phyloP scores from a whole-genome alignment of 2,797 vertebrate genomes.

The Megalops cyprinoides region DNA sequence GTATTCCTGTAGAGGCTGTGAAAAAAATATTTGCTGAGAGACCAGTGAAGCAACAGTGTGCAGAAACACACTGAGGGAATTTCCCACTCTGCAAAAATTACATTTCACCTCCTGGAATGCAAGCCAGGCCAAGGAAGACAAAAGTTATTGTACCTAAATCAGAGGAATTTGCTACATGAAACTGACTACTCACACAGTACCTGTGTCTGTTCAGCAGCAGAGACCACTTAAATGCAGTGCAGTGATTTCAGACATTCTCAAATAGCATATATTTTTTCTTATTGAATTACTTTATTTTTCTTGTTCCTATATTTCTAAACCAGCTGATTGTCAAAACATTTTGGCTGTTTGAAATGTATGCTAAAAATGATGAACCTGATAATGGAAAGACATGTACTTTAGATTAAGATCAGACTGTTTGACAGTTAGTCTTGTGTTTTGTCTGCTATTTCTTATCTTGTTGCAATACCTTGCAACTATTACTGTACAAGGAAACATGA shows the following conservation, averaged over 20 bases:
- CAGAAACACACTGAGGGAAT: neutral
- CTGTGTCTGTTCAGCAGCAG: neutral
- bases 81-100: neutral
- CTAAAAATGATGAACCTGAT: neutral
- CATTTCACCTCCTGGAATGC: neutral
- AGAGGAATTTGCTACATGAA: neutral
- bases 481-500: neutral
- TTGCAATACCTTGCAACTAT: neutral
- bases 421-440: neutral
- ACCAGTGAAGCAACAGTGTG: neutral
- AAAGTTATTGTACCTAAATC: neutral
- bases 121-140: neutral
- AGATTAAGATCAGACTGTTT: neutral
- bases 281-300: neutral
- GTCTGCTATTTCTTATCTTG: neutral
- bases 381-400: neutral
- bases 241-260: neutral
- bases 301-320: neutral
- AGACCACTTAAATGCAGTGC: neutral
- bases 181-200: neutral
- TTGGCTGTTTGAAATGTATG: too few relatives aligned
- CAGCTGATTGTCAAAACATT: too few relatives aligned
- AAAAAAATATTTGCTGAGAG: neutral
- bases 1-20: too few relatives aligned
- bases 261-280: neutral